Base-by-base conservation (phyloP, 1,140 invertebrate genomes). In the Neodiprion lecontei region DNA sequence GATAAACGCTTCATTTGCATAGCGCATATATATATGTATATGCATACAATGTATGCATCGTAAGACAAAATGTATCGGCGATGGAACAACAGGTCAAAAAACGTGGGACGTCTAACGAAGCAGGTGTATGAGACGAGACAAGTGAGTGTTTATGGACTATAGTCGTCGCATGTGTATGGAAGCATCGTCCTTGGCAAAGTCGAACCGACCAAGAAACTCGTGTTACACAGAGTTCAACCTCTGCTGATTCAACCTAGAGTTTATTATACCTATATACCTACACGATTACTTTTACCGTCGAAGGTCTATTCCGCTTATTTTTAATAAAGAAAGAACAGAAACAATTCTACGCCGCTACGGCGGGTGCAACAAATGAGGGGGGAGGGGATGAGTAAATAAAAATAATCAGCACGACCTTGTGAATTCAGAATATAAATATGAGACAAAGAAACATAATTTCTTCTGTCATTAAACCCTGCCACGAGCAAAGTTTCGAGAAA, bases 151-250 rank as follows among this genome's bases (percentile, higher is more conserved):
- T 61, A 61, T 61, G 53, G 53, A 61, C n/a, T 5, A 61, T 12
- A 61, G 53, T 61, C 28, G 28, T 40, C 53, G 11, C 11, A 17
- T 69, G 67, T 23, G 40, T 69, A 69, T 21, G 28, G 28, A 40
- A 17, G 21, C 21, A 7, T 69, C 67, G 67, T 23, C 67, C 67
- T 69, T 69, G 67, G 23, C 67, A 69, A 69, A 69, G 67, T 69
- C 67, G 67, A 69, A 69, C 67, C 67, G 40, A 69, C 10, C 67
- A 47, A 69, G 11, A 23, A 21, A 69, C 67, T 12, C 67, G 21
- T 61, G 53, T 53, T 53, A 14, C n/a, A 53, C 50, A 21, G 50
- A 53, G 50, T 53, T 53, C 10, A 61, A 61, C 53, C 53, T 17
- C n/a, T 12, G n/a, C 11, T 61, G 53, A 14, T 61, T 61, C 53